A percentile compares a stretch with the other conserved stretches of the same genome.
Conservation (phyloP, 2,888 invertebrate genomes). For the Agrotis exclamationis region DNA sequence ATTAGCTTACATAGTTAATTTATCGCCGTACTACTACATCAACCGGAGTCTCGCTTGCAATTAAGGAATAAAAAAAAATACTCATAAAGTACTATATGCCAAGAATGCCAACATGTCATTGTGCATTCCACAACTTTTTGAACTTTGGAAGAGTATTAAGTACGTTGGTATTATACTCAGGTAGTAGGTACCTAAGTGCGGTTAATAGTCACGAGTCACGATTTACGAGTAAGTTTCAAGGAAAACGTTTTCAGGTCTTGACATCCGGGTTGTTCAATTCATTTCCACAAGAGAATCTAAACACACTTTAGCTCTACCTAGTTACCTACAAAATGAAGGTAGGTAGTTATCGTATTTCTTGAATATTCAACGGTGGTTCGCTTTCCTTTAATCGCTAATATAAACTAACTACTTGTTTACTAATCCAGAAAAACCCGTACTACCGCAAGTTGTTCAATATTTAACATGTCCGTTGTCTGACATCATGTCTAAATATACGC, state of each 20-base stretch:
- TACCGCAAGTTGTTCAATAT: constrained; percentile 45
- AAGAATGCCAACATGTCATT: too few relatives aligned
- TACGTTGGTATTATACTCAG: not conserved
- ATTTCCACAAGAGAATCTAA: not conserved
- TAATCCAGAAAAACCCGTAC: constrained; percentile 61
- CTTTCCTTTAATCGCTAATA: constrained; percentile 8
- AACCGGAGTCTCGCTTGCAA: not conserved
- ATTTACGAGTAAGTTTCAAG: constrained; percentile 1
- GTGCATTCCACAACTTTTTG: not conserved
- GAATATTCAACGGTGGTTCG: not conserved
- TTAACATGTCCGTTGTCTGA: constrained; percentile 54
- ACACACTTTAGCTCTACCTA: not conserved
- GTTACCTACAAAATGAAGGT: not conserved
- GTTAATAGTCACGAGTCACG: constrained; percentile 1
- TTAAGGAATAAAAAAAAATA: not conserved
- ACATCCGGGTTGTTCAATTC: constrained; percentile 6
- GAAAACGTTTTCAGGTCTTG: constrained; percentile 15
- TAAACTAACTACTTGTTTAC: constrained; percentile 24
- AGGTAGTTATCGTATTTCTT: not conserved
- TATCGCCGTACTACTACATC: not conserved
- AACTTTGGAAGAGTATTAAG: constrained; percentile 5
- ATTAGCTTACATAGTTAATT: constrained; percentile 12
- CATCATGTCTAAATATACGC: constrained; percentile 61
- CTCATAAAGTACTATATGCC: too few relatives aligned
- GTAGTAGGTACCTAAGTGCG: constrained; percentile 3